Conservation (phyloP, 2,113 vertebrate genomes). For the Craseonycteris thonglongyai region DNA sequence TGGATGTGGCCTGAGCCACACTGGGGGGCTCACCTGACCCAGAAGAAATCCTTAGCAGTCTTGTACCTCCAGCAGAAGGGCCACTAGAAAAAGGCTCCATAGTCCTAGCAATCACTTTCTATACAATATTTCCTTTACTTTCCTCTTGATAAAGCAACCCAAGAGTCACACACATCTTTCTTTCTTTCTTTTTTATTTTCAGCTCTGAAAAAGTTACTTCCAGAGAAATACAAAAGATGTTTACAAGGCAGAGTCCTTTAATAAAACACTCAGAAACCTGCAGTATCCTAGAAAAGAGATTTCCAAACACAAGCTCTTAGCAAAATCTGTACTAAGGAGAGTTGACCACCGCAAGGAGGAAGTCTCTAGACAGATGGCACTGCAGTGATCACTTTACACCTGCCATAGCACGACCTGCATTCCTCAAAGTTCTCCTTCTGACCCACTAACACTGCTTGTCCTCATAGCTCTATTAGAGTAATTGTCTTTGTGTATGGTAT, state of each 20-base stretch:
- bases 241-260: not conserved
- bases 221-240: not conserved
- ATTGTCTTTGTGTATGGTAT: not conserved
- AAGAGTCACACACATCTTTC: not conserved
- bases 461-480: not conserved
- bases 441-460: not conserved
- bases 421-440: not conserved
- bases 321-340: not conserved
- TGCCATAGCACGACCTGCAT: not conserved
- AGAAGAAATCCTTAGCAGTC: not conserved
- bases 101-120: not conserved
- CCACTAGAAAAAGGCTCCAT: not conserved
- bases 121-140: not conserved
- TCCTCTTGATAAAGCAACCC: not conserved
- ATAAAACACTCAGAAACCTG: not conserved
- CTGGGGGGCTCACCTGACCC: too few relatives aligned
- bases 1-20: not conserved
- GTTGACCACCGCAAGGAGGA: not conserved
- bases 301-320: not conserved
- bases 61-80: not conserved
- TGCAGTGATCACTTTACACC: not conserved
- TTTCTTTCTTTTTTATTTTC: not conserved
- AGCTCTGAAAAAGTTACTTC: not conserved
- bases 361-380: too few relatives aligned
- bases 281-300: not conserved